phyloP scores from a whole-genome alignment of 2,888 invertebrate genomes.

The Eupsilia transversa region DNA sequence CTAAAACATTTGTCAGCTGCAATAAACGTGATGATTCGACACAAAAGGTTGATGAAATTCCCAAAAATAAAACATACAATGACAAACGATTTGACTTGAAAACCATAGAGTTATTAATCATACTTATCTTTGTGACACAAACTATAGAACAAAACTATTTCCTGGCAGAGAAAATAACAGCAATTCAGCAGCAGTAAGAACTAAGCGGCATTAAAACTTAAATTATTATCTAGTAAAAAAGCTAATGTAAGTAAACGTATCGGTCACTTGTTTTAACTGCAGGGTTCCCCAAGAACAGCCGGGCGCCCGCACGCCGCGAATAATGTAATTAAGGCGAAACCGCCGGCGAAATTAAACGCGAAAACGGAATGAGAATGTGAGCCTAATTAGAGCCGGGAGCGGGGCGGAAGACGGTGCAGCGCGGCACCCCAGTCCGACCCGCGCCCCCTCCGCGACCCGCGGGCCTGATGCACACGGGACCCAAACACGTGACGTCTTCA shows the following conservation, averaged over 20 bases:
- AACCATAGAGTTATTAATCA: conserved; percentile 52
- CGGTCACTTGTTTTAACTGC: conserved; percentile 80
- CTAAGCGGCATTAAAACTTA: conserved; percentile 18
- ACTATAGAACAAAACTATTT: conserved; percentile 4
- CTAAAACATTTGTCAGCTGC: conserved; percentile 76
- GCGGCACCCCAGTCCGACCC: conserved; percentile 64
- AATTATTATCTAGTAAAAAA: conserved; percentile 50
- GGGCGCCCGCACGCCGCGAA: conserved; percentile 81
- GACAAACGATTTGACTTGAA: conserved; percentile 47
- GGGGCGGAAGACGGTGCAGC: conserved; percentile 76
- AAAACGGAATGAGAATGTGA: conserved; percentile 91
- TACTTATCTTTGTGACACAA: conserved; percentile 36
- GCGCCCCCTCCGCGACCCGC: conserved; percentile 42
- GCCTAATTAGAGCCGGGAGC: conserved; percentile 90
- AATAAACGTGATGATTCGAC: conserved; percentile 78
- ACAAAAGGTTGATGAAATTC: conserved; percentile 60
- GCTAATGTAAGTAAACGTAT: conserved; percentile 66
- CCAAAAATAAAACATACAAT: conserved; percentile 43
- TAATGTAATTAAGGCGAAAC: conserved; percentile 91
- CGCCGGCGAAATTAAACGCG: conserved; percentile 91
- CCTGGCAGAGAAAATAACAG: background rate
- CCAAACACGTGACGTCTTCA: conserved; percentile 42
- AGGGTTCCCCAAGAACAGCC: conserved; percentile 74
- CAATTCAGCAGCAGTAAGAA: background rate
- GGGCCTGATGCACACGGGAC: conserved; percentile 39